Conservation (phyloP, 1,140 invertebrate genomes). For the Dysdera silvatica region DNA sequence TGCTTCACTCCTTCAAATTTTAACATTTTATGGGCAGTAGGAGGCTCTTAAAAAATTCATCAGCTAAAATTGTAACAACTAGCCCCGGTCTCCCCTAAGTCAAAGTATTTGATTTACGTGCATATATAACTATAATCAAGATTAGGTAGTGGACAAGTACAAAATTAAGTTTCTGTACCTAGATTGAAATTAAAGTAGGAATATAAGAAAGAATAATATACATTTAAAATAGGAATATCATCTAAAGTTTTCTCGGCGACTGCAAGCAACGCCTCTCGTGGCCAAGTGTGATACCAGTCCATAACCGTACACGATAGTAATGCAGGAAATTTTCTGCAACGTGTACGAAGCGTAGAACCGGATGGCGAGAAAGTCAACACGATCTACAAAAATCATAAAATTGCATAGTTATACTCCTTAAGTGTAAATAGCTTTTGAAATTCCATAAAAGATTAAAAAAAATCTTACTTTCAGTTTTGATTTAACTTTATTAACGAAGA, state of each 20-base stretch:
- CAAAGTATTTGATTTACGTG: too few species aligned
- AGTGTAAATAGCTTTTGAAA: not conserved
- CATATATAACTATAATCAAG: too few species aligned
- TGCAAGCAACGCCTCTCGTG: slow-evolving; percentile 86
- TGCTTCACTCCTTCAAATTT: too few species aligned
- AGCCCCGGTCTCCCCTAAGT: too few species aligned
- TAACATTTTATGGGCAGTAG: too few species aligned
- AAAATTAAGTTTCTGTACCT: too few species aligned
- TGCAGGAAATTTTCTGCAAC: slow-evolving; percentile 89
- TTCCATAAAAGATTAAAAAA: slow-evolving; percentile 3
- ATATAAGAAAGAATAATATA: too few species aligned
- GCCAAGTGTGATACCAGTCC: slow-evolving; percentile 97
- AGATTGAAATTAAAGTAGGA: too few species aligned
- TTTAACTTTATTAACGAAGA: slow-evolving; percentile 89
- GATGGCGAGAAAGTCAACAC: slow-evolving; percentile 92
- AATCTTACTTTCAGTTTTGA: slow-evolving; percentile 68
- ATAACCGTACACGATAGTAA: slow-evolving; percentile 89
- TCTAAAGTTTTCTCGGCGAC: slow-evolving; percentile 81
- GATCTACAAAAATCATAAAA: slow-evolving; percentile 42
- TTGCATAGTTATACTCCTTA: not conserved
- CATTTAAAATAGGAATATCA: slow-evolving; percentile 50
- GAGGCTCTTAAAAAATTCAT: too few species aligned
- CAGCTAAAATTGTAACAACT: too few species aligned
- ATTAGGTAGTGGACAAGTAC: too few species aligned
- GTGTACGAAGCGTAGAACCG: slow-evolving; percentile 77